Percentiles rank a stretch among this genome's conserved stretches.
These are phyloP conservation scores for Hirundichthys speculiger DNA, from an alignment of 2,113 vertebrate genomes.

Conservation along the genomic window DNA sequence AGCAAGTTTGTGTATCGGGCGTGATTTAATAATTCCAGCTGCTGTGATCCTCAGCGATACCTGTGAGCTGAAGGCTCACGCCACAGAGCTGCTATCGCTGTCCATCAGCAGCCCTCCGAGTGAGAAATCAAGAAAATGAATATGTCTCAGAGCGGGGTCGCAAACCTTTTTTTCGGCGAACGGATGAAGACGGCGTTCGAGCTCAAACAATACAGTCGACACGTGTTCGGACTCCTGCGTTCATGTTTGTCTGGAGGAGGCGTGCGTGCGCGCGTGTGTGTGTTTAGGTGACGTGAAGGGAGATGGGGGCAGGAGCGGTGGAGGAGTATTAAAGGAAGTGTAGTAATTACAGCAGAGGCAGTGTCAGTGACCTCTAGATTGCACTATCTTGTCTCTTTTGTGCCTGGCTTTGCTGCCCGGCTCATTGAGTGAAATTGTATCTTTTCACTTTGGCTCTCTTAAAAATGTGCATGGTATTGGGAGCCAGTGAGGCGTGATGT, in stretches of 20 bases:
- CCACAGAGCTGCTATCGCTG: slow-evolving; percentile 47
- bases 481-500: slow-evolving; percentile 90
- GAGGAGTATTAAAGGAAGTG: slow-evolving; percentile 90
- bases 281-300: slow-evolving; percentile 19
- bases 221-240: slow-evolving; percentile 63
- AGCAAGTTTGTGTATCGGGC: slow-evolving; percentile 40
- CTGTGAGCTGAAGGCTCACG: slow-evolving; percentile 41
- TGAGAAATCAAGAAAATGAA: slow-evolving; percentile 45
- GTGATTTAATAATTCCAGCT: slow-evolving; percentile 42
- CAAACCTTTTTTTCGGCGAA: slow-evolving; percentile 38
- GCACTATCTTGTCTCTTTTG: slow-evolving; percentile 97
- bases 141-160: slow-evolving; percentile 49
- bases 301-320: slow-evolving; percentile 54
- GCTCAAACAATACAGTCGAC: slow-evolving; percentile 45
- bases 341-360: slow-evolving; percentile 93
- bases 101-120: slow-evolving; percentile 46
- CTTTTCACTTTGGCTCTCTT: slow-evolving; percentile 84
- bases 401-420: slow-evolving; percentile 79
- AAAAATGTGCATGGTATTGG: slow-evolving; percentile 87
- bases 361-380: slow-evolving; percentile 93
- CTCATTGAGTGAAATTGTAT: slow-evolving; percentile 90
- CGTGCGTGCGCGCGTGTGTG: too few species aligned
- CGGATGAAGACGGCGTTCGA: slow-evolving; percentile 51
- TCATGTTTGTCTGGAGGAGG: slow-evolving; percentile 47
- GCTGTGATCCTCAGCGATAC: slow-evolving; percentile 21